These are phyloP conservation scores for Drosophila leontia DNA, from an alignment of 1,140 invertebrate species.

Conservation along the genomic window DNA sequence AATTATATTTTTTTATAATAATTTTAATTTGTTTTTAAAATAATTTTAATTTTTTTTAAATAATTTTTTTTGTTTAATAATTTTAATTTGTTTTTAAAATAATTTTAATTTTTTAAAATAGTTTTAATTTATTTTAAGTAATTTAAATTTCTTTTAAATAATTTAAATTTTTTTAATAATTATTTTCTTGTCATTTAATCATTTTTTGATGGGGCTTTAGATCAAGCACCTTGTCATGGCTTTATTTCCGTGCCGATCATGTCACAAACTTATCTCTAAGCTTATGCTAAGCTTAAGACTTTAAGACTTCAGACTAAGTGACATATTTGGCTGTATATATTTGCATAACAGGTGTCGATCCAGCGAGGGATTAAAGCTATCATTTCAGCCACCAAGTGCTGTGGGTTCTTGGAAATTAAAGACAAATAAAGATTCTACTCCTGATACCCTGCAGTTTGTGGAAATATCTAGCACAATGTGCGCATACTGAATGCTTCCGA, in stretches of 20 bases:
- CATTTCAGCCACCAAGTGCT: not conserved
- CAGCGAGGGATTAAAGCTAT: not conserved
- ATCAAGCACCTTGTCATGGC: not conserved
- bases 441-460: slow-evolving; percentile 6
- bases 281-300: slow-evolving; percentile 9
- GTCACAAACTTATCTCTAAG: slow-evolving; percentile 1
- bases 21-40: too few species aligned
- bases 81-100: too few species aligned
- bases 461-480: slow-evolving; percentile 53
- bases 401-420: not conserved
- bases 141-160: not conserved
- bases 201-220: not conserved
- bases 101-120: too few species aligned
- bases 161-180: not conserved
- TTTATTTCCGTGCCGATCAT: slow-evolving; percentile 16
- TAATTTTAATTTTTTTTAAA: too few species aligned
- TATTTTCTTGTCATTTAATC: not conserved
- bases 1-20: too few species aligned
- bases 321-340: slow-evolving; percentile 20
- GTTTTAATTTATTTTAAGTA: not conserved
- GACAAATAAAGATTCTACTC: not conserved
- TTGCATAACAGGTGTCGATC: slow-evolving; percentile 12
- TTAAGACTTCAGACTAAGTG: not conserved
- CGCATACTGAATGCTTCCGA: slow-evolving; percentile 50
- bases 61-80: too few species aligned